These are phyloP conservation scores for Synergus itoensis DNA, from an alignment of 2,888 invertebrate species.

Conservation along the genomic window DNA sequence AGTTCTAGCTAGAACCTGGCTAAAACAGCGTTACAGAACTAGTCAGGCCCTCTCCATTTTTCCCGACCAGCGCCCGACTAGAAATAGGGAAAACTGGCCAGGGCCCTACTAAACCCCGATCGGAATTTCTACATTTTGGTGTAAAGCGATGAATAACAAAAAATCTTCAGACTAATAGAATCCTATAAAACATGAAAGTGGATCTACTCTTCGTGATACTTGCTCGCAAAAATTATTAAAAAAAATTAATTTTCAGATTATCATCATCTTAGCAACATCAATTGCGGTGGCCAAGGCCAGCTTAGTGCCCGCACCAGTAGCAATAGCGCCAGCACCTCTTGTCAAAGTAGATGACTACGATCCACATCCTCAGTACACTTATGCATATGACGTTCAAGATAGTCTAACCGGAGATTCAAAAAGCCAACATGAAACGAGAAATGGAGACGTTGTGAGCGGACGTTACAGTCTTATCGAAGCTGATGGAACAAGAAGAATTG, in stretches of 20 bases:
- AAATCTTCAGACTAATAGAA: too few relatives aligned
- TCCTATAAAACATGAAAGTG: too few relatives aligned
- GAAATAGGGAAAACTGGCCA: too few relatives aligned
- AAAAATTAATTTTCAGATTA: conserved; percentile 41
- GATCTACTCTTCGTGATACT: too few relatives aligned
- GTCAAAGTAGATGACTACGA: conserved; percentile 64
- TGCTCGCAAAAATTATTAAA: neutral
- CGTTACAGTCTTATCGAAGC: conserved; percentile 73
- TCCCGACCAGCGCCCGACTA: too few relatives aligned
- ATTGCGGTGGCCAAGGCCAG: conserved; percentile 57
- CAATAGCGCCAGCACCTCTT: conserved; percentile 57
- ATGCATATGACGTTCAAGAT: conserved; percentile 71
- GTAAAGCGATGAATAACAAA: too few relatives aligned
- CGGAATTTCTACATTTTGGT: too few relatives aligned
- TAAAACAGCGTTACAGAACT: too few relatives aligned
- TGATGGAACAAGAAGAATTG: conserved; percentile 70
- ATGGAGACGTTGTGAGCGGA: conserved; percentile 71
- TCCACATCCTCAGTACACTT: conserved; percentile 72
- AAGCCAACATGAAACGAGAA: conserved; percentile 70
- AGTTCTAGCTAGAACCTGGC: too few relatives aligned
- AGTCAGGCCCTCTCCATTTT: too few relatives aligned
- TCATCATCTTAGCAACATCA: conserved; percentile 52
- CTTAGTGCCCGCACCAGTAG: conserved; percentile 59
- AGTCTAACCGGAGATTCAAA: conserved; percentile 72
- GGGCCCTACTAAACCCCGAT: too few relatives aligned